phyloP scores from a whole-genome alignment of 1,140 invertebrate species.

The Leptopilina clavipes region DNA sequence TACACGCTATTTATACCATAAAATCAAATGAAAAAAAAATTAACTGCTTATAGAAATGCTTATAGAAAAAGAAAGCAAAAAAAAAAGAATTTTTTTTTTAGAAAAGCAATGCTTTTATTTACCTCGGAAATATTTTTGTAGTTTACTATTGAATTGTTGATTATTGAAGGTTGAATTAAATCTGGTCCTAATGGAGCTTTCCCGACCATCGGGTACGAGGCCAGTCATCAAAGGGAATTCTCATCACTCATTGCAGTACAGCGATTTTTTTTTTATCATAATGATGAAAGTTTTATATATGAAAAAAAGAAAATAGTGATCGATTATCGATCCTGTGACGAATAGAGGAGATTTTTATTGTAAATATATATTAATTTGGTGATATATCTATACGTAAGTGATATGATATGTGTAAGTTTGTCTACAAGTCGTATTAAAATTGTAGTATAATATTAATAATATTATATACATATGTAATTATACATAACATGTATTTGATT shows the following conservation, averaged over 20 bases:
- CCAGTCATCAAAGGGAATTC: constrained; percentile 14
- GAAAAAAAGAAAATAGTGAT: neutral
- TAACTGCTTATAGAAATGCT: no score
- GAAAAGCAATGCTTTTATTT: no score
- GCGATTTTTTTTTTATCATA: constrained; percentile 5
- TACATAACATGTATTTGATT: constrained; percentile 24
- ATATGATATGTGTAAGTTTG: constrained; percentile 24
- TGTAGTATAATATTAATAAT: constrained; percentile 19
- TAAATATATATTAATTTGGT: constrained; percentile 31
- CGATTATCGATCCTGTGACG: neutral
- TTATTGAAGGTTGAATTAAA: constrained; percentile 20
- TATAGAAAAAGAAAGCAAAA: no score
- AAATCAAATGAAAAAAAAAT: no score
- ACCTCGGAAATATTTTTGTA: no score
- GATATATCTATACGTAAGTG: constrained; percentile 24
- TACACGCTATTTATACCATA: no score
- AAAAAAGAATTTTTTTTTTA: no score
- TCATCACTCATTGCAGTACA: neutral
- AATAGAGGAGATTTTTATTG: constrained; percentile 22
- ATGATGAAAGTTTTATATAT: neutral
- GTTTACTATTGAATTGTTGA: neutral
- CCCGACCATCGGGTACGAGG: constrained; percentile 11
- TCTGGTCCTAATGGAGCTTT: constrained; percentile 5
- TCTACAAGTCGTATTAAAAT: constrained; percentile 30
- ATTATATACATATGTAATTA: constrained; percentile 11